Base-by-base conservation (phyloP, 2,888 invertebrate genomes). In the Spilosoma lubricipeda region DNA sequence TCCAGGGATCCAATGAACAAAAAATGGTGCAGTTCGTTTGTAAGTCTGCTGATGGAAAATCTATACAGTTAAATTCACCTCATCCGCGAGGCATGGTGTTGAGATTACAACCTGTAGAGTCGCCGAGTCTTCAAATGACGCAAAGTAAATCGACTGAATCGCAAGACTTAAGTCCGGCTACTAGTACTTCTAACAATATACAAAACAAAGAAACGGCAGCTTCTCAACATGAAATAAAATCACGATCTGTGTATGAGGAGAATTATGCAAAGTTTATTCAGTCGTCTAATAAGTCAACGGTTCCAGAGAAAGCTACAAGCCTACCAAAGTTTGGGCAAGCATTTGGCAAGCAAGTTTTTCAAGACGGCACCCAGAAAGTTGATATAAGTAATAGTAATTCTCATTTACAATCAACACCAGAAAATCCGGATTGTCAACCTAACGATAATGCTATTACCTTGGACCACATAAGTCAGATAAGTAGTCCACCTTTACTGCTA, bases 321-420 rank as follows among this genome's bases (percentile, higher is more conserved):
- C 92, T 98, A 76, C 98, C 98, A 5, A 98, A 98, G 91, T 98
- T 98, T 88, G 97, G 97, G 87, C 98, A 98, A 91, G 98, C 97
- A 0, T 98, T 98, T 89, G 97, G 98, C 1, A 97, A 97, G 91
- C 96, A 97, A 67, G 97, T 97, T 67, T 97, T 96, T 87, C 96
- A 94, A 90, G 96, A 96, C 66, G 91, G 89, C 2, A 89, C 79
- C 67, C 93, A 90, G 80, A 93, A 93, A 74, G 90, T 85, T 72
- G 94, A 94, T 76, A 86, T 92, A 3, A 89, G 86, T 72, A 84
- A 83, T 71, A 90, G 86, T 72, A 90, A 86, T 80, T 81, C 90
- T 59, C 91, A 92, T 81, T 80, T 93, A 71, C 74, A 87, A 39
- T 67, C 88, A 3, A 85, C 83, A 30, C 77, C 84, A 27, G 94